Conservation (phyloP, 1,140 invertebrate genomes). For the Zophobas atratus region DNA sequence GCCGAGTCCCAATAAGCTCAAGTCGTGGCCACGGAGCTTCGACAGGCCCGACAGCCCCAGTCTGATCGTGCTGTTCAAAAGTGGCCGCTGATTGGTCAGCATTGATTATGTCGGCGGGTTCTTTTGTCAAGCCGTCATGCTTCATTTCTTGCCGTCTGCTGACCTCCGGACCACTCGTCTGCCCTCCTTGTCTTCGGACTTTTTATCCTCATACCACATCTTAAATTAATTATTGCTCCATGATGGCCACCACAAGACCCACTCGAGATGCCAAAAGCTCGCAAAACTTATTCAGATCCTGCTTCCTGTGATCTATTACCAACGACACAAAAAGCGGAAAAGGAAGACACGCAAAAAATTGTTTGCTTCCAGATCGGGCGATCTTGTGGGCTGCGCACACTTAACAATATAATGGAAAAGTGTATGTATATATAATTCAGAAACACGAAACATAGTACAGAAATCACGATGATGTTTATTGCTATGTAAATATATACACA, state of each 20-base stretch:
- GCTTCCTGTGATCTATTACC: no score
- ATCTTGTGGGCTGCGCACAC: no score
- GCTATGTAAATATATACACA: no score
- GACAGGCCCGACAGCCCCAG: slow-evolving; percentile 42
- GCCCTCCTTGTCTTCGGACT: slow-evolving; percentile 47
- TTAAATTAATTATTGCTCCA: slow-evolving; percentile 42
- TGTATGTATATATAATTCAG: no score
- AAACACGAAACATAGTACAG: no score
- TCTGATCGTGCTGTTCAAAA: slow-evolving; percentile 54
- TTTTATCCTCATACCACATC: slow-evolving; percentile 46
- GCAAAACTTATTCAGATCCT: neutral
- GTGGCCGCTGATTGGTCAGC: slow-evolving; percentile 63
- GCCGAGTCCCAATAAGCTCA: slow-evolving; percentile 46
- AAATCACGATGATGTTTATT: no score
- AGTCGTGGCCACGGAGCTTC: slow-evolving; percentile 34
- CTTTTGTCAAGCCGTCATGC: slow-evolving; percentile 63
- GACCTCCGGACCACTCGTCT: slow-evolving; percentile 57
- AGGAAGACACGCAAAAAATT: no score
- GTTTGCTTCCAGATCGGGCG: no score
- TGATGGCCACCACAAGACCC: slow-evolving; percentile 27
- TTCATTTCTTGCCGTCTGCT: slow-evolving; percentile 62
- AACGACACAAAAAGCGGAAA: no score
- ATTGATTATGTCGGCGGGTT: slow-evolving; percentile 64
- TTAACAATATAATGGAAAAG: no score
- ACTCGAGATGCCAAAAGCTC: slow-evolving; percentile 4